Conservation (phyloP, 2,797 vertebrate species). For the Danio choprae region DNA sequence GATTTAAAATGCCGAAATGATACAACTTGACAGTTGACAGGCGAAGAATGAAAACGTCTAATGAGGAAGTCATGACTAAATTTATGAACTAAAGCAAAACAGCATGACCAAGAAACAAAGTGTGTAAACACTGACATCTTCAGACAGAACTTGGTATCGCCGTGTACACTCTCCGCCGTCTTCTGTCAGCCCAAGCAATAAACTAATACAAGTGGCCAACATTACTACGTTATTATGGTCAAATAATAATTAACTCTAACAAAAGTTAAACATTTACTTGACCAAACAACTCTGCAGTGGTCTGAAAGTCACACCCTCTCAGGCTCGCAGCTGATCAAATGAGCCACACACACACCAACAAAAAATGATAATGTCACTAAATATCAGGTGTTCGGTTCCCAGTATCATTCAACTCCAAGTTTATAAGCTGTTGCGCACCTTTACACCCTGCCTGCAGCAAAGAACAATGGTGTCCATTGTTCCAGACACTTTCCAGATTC, state of each 20-base stretch:
- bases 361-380: neutral
- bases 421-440: neutral
- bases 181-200: neutral
- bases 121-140: constrained; percentile 36
- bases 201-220: neutral
- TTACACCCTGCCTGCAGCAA: neutral
- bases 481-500: constrained; percentile 14
- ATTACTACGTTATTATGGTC: neutral
- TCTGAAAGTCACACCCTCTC: neutral
- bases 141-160: constrained; percentile 9
- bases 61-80: neutral
- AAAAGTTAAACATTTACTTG: neutral
- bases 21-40: neutral
- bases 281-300: neutral
- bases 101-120: too few species aligned
- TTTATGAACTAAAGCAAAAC: neutral
- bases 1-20: neutral
- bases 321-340: neutral
- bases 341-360: neutral
- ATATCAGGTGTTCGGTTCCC: neutral
- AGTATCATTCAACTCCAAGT: neutral
- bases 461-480: constrained; percentile 1
- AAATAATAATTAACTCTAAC: neutral
- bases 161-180: neutral
- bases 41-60: neutral